A percentile compares a stretch with the other conserved stretches of the same genome.
phyloP scores from a whole-genome alignment of 2,888 invertebrate species.

The Apoda limacodes region DNA sequence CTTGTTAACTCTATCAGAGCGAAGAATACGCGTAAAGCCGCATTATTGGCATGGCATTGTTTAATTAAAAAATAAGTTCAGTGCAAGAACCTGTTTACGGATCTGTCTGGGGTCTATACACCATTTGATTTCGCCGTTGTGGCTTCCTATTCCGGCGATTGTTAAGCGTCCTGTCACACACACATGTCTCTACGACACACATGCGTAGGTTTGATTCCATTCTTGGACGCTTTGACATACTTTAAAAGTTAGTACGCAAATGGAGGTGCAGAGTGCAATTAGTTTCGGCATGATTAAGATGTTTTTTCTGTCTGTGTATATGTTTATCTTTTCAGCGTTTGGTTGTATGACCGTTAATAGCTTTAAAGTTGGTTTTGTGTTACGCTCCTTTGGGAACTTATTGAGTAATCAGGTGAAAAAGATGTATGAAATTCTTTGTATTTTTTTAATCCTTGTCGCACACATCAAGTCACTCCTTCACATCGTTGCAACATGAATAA shows the following conservation, averaged over 20 bases:
- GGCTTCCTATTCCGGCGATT: constrained; percentile 68
- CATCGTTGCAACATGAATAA: too few species aligned
- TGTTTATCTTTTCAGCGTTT: too few species aligned
- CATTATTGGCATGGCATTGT: constrained; percentile 32
- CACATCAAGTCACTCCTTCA: too few species aligned
- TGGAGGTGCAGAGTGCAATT: constrained; percentile 1
- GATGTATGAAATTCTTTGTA: too few species aligned
- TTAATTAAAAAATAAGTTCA: constrained; percentile 32
- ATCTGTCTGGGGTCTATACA: constrained; percentile 47
- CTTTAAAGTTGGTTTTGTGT: too few species aligned
- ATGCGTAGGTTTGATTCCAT: constrained; percentile 31
- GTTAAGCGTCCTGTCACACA: constrained; percentile 57
- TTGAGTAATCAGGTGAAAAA: too few species aligned
- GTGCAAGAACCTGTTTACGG: constrained; percentile 52
- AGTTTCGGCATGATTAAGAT: constrained; percentile 1
- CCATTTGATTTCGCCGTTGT: constrained; percentile 43
- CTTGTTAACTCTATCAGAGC: constrained; percentile 30
- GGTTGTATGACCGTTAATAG: too few species aligned
- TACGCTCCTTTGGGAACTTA: too few species aligned
- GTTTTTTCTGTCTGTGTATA: too few species aligned
- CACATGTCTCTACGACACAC: constrained; percentile 31
- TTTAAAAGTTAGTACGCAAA: constrained; percentile 7
- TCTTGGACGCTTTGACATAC: constrained; percentile 17
- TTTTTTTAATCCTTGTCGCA: too few species aligned
- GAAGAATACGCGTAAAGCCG: constrained; percentile 40